A percentile compares a stretch with the other conserved stretches of the same genome.
Conservation (phyloP, 2,113 vertebrate genomes). For the Diphyllodes magnificus region DNA sequence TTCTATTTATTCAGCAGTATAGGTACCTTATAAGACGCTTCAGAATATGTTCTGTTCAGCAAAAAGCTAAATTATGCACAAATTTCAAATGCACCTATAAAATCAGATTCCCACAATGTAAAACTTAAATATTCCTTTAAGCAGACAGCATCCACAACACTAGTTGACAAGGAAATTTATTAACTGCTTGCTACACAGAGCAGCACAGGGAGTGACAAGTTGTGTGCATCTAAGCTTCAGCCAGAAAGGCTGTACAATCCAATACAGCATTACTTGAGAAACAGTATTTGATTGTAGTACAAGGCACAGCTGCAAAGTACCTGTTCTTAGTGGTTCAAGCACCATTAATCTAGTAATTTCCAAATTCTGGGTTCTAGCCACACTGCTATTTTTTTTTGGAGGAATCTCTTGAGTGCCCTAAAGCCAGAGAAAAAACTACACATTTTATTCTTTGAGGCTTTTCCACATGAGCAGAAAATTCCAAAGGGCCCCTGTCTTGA, state of each 20-base stretch:
- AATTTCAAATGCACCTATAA: neutral
- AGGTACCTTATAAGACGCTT: neutral
- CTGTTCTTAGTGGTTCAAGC: neutral
- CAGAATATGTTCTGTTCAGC: neutral
- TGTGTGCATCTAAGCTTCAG: neutral
- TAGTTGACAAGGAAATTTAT: neutral
- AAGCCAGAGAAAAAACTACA: neutral
- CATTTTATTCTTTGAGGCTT: fast-evolving
- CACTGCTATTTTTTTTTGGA: fast-evolving
- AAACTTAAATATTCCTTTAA: neutral
- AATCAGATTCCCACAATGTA: neutral
- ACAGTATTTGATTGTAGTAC: neutral
- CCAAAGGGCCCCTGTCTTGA: fast-evolving
- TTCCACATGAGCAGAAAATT: neutral
- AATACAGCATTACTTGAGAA: neutral
- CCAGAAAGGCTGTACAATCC: neutral
- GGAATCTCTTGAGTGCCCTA: neutral
- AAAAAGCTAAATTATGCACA: neutral
- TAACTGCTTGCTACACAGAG: neutral
- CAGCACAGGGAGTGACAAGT: neutral
- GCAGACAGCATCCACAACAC: neutral
- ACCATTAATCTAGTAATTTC: neutral
- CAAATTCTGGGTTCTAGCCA: neutral
- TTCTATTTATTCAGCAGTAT: neutral
- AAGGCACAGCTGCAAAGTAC: neutral